phyloP scores from a whole-genome alignment of 2,113 vertebrate genomes.

The Athene cunicularia region DNA sequence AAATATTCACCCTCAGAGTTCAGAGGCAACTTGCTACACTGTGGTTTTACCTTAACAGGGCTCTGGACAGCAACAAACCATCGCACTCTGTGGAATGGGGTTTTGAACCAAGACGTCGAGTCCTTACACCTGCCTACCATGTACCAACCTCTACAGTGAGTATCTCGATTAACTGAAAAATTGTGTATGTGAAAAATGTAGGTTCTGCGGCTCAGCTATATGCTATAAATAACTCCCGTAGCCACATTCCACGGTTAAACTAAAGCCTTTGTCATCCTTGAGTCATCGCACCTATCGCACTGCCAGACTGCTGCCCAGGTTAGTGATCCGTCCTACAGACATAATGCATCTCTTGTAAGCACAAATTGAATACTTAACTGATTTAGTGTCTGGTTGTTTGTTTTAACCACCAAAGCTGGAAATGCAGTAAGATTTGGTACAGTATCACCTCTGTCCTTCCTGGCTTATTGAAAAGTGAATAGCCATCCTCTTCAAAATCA shows the following conservation, averaged over 20 bases:
- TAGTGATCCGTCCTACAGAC: neutral
- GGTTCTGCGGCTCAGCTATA: neutral
- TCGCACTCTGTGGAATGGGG: too few species aligned
- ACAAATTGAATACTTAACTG: neutral
- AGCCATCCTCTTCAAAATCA: neutral
- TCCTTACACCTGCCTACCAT: neutral
- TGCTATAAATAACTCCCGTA: neutral
- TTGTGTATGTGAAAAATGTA: fast-evolving
- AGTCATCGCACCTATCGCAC: neutral
- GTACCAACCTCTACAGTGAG: fast-evolving
- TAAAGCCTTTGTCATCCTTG: neutral
- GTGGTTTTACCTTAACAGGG: neutral
- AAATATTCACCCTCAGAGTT: neutral
- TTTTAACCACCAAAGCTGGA: neutral
- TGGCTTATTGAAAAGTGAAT: neutral
- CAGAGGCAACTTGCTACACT: neutral
- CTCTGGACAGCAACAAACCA: neutral
- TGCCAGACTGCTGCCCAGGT: neutral
- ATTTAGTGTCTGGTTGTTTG: neutral
- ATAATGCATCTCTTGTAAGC: neutral
- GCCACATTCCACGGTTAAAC: neutral
- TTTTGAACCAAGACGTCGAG: too few species aligned
- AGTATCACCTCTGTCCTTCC: neutral
- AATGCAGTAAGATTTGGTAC: neutral
- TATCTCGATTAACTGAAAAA: neutral